Base-by-base conservation (phyloP, 2,113 vertebrate species). In the Ceyx melanurus region DNA sequence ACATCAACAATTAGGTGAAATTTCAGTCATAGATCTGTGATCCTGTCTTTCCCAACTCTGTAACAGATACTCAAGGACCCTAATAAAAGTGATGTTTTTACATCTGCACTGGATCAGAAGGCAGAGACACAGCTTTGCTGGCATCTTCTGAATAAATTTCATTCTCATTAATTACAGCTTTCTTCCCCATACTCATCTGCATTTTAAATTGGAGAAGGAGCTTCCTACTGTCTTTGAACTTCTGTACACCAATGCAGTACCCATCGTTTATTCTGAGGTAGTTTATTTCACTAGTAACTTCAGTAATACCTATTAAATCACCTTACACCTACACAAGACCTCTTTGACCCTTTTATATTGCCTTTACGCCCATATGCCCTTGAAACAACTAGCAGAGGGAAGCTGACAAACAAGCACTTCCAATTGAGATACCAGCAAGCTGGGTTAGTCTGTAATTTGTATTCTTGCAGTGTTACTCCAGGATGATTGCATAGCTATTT, bases 401-500 rank as follows among this genome's bases (percentile, higher is more conserved):
- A 65, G 70, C 42, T 21, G 60, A 35, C 72, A 91, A 94, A 78
- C 79, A 91, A 86, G 31, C 3, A 0, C 77, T 51, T 22, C 68
- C 83, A 76, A 76, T 4, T 3, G 25, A 93, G 75, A 93, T 89
- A 94, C 78, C 84, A 91, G 73, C 83, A 89, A 88, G 29, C 74
- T 28, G 77, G 31, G 2, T 20, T 74, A 86, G 91, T 45, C 95
- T 96, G 71, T 96, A 96, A 96, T 96, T 96, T 92, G 95, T 93
- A 73, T 87, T 80, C 91, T 43, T 92, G 77, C 86, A 85, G 92
- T 88, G 82, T 53, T 93, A 53, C 94, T 91, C 74, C 91, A 95
- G 91, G 78, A 96, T 93, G 89, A 92, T 75, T 91, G 94, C 96
- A 96, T 96, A 96, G 96, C 95, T 93, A 96, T 96, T 96, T 96